Evolutionary conservation across 2,797 vertebrate species (phyloP), one percentile per base, ranked within the genome.

Genomic region (Lateolabrax maculatus): DNA sequence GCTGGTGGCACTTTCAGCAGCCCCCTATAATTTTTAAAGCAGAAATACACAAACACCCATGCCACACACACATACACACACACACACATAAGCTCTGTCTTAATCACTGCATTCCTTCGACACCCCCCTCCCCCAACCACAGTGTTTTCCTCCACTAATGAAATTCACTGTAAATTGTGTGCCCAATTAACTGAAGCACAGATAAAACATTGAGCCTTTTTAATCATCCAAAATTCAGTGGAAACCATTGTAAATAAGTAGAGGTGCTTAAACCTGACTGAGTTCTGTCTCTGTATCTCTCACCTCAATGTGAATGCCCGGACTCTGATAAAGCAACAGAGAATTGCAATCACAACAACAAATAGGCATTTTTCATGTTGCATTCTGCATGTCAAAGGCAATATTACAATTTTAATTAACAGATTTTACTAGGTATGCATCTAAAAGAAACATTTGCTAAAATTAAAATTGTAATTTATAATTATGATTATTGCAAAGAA

Each of bases 111-210:
- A 71, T 83, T 84, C 72, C 60, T 71, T 73, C 41, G 48, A 74
- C 23, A 18, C 27, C 16, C 48, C 31, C 16, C 25, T 18, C 18
- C 34, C 27, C 64, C 41, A 66, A 53, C 71, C 72, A 51, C 39
- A 81, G 79, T 69, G 76, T 90, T 93, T 89, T 81, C 62, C 39
- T 77, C 66, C 44, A n/a, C 77, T 90, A 84, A 91, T 92, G 82
- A 92, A 89, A 94, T 94, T 85, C 87, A 87, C 87, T 93, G 81
- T 90, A 86, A 90, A 94, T 87, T 88, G 76, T 88, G 80, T 89
- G 85, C 84, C 90, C 86, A 94, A 92, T 93, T 89, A 93, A 90
- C 83, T 88, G 85, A 85, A 91, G 89, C 90, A 80, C 73, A 93
- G 81, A 87, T 92, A 89, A 92, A 86, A 80, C 73, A 76, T 41